Base-by-base conservation (phyloP, 2,888 invertebrate species). In the Iselma pallidipennis region DNA sequence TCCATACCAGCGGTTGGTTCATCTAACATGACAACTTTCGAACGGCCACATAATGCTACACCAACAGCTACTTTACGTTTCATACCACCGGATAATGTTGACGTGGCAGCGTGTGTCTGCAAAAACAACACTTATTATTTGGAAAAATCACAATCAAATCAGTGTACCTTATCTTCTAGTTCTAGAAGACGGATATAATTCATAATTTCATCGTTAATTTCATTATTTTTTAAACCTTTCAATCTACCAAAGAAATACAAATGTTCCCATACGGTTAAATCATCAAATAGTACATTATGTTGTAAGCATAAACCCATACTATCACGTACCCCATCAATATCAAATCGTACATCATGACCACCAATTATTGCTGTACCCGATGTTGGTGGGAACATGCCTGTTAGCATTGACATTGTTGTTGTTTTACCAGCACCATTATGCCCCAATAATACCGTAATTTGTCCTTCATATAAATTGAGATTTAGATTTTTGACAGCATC, bases 341-440 rank as follows among this genome's bases (percentile, higher is more conserved):
- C 85, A 2, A 79, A 82, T 9, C 83, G 75, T 65, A 91, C 87
- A 74, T 91, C 88, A 72, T 84, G 85, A 16, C 89, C 90, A 60
- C 87, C 88, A 6, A 91, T 82, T 42, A 83, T 81, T 0, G 90
- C 89, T n/a, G 87, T 86, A 0, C 91, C 91, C 6, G 84, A 82
- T 0, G 85, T 86, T 9, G 86, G 85, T 31, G 85, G 83, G 55
- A 87, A 81, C 78, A 89, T 86, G 26, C 64, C 63, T 49, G 93
- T 94, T 29, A 95, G 81, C 88, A 95, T 94, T 0, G 92, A 91
- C 83, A 95, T 93, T 1, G 93, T 92, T 0, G 94, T 94, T 0
- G 93, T 93, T 82, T 95, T 95, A 10, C 95, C 95, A 54, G 94
- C 94, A 5, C 95, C 94, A 74, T 92, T 92, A 23, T 91, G 90